Base-by-base conservation (phyloP, 2,797 vertebrate species). In the Scleropages formosus region DNA sequence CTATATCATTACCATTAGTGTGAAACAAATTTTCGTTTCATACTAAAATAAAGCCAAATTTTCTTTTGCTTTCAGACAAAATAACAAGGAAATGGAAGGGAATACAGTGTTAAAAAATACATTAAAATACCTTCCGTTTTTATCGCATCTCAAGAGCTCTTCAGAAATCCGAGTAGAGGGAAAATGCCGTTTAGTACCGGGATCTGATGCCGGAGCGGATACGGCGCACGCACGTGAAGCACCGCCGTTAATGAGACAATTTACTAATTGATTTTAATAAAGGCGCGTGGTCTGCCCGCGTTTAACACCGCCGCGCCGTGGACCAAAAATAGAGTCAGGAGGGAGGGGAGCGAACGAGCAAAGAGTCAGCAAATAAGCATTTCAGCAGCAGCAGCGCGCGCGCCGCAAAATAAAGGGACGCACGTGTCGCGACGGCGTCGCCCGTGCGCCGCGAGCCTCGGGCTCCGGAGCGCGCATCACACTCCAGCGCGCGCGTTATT, bases 221-320 rank as follows among this genome's bases (percentile, higher is more conserved):
- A 62, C 70, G 68, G 59, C 61, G 72, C 60, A 0, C 61, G 73
- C 60, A 0, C 60, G 73, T 68, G 47, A 44, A 51, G 60, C 67
- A 66, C 53, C 67, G 71, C 76, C 60, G 64, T 75, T 81, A 81
- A 79, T 77, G 79, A 80, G 76, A 80, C 63, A 80, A 83, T 82
- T 79, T 78, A 82, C 79, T 80, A 75, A 74, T 78, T 77, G 78
- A 64, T 49, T 80, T 80, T 80, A 83, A 81, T 81, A 72, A 70
- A 76, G 62, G 56, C 74, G 51, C 61, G 58, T 60, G 68, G 64
- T 75, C 73, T 75, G 65, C 74, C 77, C 72, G 53, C 66, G 46
- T 75, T 62, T 47, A 71, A 58, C 73, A 65, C 51, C 53, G 69
- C 76, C 73, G 79, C 82, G 79, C 80, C 81, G 81, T 82, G 73